These are phyloP conservation scores for Automeris io DNA, from an alignment of 2,888 invertebrate genomes.

Conservation along the genomic window DNA sequence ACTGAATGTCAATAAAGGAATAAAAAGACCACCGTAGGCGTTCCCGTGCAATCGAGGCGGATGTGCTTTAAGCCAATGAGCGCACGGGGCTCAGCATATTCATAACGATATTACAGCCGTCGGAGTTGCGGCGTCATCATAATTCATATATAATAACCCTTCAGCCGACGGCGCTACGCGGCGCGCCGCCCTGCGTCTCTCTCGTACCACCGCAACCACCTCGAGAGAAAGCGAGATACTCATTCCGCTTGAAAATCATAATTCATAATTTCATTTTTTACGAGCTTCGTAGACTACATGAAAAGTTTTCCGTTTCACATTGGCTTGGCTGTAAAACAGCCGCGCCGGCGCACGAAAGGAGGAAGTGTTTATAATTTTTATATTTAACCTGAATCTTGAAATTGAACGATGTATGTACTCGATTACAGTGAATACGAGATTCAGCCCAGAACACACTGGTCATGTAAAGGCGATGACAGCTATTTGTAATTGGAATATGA, in stretches of 20 bases:
- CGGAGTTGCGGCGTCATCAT: slow-evolving; percentile 72
- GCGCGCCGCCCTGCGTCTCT: slow-evolving; percentile 61
- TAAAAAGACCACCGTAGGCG: slow-evolving; percentile 73
- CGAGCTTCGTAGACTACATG: slow-evolving; percentile 39
- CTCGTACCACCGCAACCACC: slow-evolving; percentile 36
- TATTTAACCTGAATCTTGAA: slow-evolving; percentile 27
- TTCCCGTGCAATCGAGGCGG: slow-evolving; percentile 69
- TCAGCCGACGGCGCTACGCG: slow-evolving; percentile 58
- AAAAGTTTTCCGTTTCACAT: slow-evolving; percentile 48
- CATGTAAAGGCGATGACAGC: slow-evolving; percentile 67
- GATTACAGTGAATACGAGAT: slow-evolving; percentile 34
- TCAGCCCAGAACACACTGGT: slow-evolving; percentile 36
- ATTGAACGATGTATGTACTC: slow-evolving; percentile 37
- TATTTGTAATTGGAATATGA: slow-evolving; percentile 77
- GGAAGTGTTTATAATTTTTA: slow-evolving; percentile 22
- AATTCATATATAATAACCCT: slow-evolving; percentile 78
- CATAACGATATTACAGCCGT: slow-evolving; percentile 77
- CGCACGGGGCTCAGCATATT: slow-evolving; percentile 70
- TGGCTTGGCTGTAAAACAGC: slow-evolving; percentile 17
- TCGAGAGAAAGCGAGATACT: slow-evolving; percentile 56
- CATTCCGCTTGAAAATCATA: slow-evolving; percentile 60
- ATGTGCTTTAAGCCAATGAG: slow-evolving; percentile 72
- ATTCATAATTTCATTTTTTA: slow-evolving; percentile 73
- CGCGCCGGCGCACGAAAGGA: slow-evolving; percentile 12
- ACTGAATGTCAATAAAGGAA: slow-evolving; percentile 75